Evolutionary conservation across 2,797 vertebrate genomes (phyloP).

Genomic region (Cynopterus sphinx): DNA sequence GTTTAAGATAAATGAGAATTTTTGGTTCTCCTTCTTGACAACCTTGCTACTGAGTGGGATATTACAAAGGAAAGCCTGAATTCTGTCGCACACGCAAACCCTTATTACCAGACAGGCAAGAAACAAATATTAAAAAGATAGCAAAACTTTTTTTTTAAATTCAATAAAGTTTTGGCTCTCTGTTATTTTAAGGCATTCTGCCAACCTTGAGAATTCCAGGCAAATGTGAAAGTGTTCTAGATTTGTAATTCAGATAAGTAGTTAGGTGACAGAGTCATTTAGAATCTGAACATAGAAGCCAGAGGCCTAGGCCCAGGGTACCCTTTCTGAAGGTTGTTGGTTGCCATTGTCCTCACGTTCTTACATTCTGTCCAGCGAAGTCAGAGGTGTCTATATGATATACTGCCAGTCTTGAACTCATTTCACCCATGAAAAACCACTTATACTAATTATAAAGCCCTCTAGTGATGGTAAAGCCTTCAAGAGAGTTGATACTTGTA

Average conservation of each 20-base stretch:
- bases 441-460: background rate
- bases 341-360: background rate
- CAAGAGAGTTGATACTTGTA: background rate
- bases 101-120: background rate
- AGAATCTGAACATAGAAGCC: background rate
- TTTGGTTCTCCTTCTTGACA: background rate
- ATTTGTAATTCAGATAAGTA: background rate
- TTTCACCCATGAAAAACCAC: background rate
- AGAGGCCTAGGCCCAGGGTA: accelerated
- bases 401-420: background rate
- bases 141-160: background rate
- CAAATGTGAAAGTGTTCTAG: background rate
- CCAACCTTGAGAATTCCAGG: background rate
- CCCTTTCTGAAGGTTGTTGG: background rate
- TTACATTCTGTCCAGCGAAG: background rate
- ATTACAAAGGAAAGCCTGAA: background rate
- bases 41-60: background rate
- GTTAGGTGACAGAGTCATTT: background rate
- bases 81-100: background rate
- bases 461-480: background rate
- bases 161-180: background rate
- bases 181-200: background rate
- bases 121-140: background rate
- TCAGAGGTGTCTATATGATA: background rate
- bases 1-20: conserved; percentile 23